Percentiles rank a stretch among this genome's conserved stretches.
Evolutionary conservation across 1,140 invertebrate species (phyloP).

Genomic region (Ceratoteleas bidentatus): DNA sequence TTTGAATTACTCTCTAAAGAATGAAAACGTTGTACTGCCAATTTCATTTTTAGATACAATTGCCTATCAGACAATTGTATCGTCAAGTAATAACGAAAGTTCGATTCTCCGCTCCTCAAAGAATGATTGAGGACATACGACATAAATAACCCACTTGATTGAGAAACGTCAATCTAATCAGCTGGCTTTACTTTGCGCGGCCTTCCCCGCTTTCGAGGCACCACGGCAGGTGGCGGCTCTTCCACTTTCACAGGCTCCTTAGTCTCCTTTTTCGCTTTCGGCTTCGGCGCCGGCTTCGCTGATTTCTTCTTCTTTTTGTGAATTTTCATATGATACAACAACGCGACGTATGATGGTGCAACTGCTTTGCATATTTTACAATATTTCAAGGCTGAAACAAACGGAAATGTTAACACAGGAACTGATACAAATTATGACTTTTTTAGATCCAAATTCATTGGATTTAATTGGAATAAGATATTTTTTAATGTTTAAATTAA

Average conservation of each 20-base stretch:
- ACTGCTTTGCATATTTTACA: slow-evolving; percentile 47
- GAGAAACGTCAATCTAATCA: slow-evolving; percentile 22
- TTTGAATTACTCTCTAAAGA: too few species aligned
- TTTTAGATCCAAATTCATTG: too few species aligned
- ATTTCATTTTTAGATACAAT: too few species aligned
- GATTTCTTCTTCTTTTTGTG: slow-evolving; percentile 41
- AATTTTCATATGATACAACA: slow-evolving; percentile 33
- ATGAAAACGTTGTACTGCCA: too few species aligned
- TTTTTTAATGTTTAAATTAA: too few species aligned
- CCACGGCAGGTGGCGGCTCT: slow-evolving; percentile 13
- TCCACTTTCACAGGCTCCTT: slow-evolving; percentile 17
- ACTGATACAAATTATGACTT: too few species aligned
- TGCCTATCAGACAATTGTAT: too few species aligned
- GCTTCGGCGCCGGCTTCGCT: slow-evolving; percentile 9
- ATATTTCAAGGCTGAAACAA: slow-evolving; percentile 34
- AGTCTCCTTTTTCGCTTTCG: slow-evolving; percentile 12
- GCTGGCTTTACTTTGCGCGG: slow-evolving; percentile 43
- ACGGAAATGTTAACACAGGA: too few species aligned
- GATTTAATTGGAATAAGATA: too few species aligned
- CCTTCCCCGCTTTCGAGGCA: slow-evolving; percentile 49
- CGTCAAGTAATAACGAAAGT: background rate
- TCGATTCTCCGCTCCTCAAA: background rate
- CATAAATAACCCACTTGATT: slow-evolving; percentile 10
- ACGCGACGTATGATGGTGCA: slow-evolving; percentile 2
- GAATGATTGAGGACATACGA: background rate